A percentile compares a stretch with the other conserved stretches of the same genome.
Conservation (phyloP, 1,140 invertebrate species). For the Ganaspis sp. region DNA sequence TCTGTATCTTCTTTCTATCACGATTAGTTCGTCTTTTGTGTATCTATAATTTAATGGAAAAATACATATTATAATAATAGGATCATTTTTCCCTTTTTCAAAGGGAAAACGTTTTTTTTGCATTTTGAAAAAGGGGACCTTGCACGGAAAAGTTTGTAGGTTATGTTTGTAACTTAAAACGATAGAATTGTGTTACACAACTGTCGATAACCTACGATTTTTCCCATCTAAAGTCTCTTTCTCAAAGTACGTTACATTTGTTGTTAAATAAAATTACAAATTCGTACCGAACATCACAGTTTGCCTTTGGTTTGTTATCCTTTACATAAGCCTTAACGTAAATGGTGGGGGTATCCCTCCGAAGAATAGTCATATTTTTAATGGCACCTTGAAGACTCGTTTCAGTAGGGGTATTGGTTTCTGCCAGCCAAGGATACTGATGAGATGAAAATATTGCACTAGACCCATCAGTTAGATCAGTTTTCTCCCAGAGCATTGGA, state of each 20-base stretch:
- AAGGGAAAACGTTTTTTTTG: no score
- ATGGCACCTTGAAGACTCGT: conserved; percentile 76
- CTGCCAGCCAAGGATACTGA: conserved; percentile 79
- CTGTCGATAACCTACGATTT: no score
- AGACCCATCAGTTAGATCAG: conserved; percentile 54
- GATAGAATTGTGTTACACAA: no score
- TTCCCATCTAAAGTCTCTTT: no score
- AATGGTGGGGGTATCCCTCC: conserved; percentile 80
- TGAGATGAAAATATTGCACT: conserved; percentile 72
- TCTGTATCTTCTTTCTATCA: conserved; percentile 86
- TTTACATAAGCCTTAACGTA: conserved; percentile 83
- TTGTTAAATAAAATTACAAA: not conserved
- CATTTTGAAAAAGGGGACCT: no score
- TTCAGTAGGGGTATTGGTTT: conserved; percentile 64
- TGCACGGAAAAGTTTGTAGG: no score
- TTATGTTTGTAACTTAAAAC: no score
- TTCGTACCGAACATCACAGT: conserved; percentile 79
- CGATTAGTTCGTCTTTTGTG: conserved; percentile 80
- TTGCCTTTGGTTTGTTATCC: conserved; percentile 78
- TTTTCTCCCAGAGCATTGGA: conserved; percentile 80
- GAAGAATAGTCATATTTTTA: conserved; percentile 77
- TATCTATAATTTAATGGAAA: conserved; percentile 65
- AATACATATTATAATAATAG: no score
- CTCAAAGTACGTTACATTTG: no score
- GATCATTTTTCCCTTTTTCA: no score